Base-by-base conservation (phyloP, 2,888 invertebrate genomes). In the Listrodromus nycthemerus region DNA sequence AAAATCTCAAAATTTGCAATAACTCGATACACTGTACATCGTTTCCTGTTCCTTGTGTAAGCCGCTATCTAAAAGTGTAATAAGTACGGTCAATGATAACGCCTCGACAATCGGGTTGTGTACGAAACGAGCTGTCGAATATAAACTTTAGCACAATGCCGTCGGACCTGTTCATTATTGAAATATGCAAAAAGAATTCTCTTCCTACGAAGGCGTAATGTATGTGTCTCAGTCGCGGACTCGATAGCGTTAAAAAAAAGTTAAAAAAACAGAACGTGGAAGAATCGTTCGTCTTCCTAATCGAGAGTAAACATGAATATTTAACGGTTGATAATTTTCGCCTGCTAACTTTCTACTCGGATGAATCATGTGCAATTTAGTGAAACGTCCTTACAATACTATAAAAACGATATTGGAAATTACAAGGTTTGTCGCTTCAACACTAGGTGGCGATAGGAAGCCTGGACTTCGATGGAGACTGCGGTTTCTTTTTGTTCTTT, bases 261-360 rank as follows among this genome's bases (percentile, higher is more conserved):
- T 19, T 21, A 13, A 33, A 73, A 24, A 0, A 55, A 16, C 37
- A 55, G 13, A 66, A 19, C n/a, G n/a, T n/a, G n/a, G n/a, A 65
- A 79, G 70, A 45, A 33, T 30, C 7, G 6, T 27, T 55, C n/a
- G 52, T 50, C 74, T 19, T 50, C 41, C 73, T 61, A 41, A 21
- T 13, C 24, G 37, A 24, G 21, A 52, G 37, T 37, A 69, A 37
- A 45, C 30, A 69, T 69, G 77, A 80, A 77, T 80, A 83, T 83
- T 73, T 30, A 83, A 45, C 10, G 71, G 2, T 71, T 77, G 73
- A n/a, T 83, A 83, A 83, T 79, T 75, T 65, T 66, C 10, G 21
- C 37, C 6, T 24, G 48, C 16, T 7, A 21, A 19, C 16, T 70
- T 70, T 71, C 19, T 21, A 58, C 75, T 10, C 24, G 7, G 19